A percentile compares a stretch with the other conserved stretches of the same genome.
Evolutionary conservation across 2,888 invertebrate species (phyloP).

Genomic region (Zygothrica quintamaculata): DNA sequence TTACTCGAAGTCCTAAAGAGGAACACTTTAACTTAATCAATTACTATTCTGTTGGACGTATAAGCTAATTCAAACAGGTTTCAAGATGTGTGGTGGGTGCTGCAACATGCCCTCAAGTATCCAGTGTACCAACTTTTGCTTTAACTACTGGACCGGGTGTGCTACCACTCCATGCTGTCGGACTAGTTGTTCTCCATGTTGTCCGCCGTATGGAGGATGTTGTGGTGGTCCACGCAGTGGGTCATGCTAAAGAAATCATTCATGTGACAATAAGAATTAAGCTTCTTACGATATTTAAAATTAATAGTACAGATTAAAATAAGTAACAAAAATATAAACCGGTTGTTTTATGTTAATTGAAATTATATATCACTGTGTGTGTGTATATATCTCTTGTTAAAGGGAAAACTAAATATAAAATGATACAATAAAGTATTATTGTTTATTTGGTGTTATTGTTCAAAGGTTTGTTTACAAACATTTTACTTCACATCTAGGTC

Average conservation of each 20-base stretch:
- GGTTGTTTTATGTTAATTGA: neutral
- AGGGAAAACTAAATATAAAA: too few relatives aligned
- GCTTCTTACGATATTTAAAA: too few relatives aligned
- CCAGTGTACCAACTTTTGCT: constrained; percentile 69
- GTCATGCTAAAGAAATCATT: constrained; percentile 40
- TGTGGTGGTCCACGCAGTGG: constrained; percentile 57
- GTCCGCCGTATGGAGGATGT: constrained; percentile 52
- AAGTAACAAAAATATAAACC: neutral
- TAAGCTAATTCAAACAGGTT: constrained; percentile 6
- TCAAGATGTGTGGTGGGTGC: constrained; percentile 67
- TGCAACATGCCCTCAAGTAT: constrained; percentile 55
- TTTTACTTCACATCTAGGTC: too few relatives aligned
- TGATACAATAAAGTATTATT: too few relatives aligned
- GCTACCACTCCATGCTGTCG: constrained; percentile 31
- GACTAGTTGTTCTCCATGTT: constrained; percentile 38
- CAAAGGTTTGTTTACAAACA: too few relatives aligned
- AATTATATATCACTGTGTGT: too few relatives aligned
- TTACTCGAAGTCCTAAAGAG: constrained; percentile 3
- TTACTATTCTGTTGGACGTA: neutral
- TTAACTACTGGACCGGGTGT: constrained; percentile 67
- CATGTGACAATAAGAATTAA: too few relatives aligned
- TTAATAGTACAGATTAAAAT: too few relatives aligned
- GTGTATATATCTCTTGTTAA: too few relatives aligned
- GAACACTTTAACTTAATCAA: neutral
- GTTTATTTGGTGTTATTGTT: too few relatives aligned